Evolutionary conservation across 2,888 invertebrate genomes (phyloP).

Genomic region (Opisthograptis luteolata): DNA sequence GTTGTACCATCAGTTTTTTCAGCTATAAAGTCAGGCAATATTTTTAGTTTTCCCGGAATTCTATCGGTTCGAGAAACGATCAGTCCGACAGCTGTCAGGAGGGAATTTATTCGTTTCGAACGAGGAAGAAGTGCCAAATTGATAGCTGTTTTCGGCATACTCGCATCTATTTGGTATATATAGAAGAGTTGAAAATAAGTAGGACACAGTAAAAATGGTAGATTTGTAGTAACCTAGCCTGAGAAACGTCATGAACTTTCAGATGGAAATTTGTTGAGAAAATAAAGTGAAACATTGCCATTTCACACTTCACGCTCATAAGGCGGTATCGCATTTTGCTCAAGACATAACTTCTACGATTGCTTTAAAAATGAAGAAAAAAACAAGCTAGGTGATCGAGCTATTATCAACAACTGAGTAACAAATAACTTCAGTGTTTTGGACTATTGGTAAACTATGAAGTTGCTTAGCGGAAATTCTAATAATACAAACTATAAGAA

Average conservation of each 20-base stretch:
- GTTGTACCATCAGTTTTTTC: background rate
- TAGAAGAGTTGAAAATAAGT: slow-evolving; percentile 1
- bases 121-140: slow-evolving; percentile 29
- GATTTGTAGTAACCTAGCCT: background rate
- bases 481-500: too few species aligned
- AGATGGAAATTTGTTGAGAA: slow-evolving; percentile 8
- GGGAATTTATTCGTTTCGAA: slow-evolving; percentile 32
- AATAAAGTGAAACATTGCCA: slow-evolving; percentile 13
- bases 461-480: too few species aligned
- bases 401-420: too few species aligned
- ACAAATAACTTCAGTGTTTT: too few species aligned
- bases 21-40: slow-evolving; percentile 19
- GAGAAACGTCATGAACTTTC: background rate
- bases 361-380: too few species aligned
- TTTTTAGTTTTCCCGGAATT: slow-evolving; percentile 34
- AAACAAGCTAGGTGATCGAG: too few species aligned
- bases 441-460: too few species aligned
- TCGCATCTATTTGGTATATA: slow-evolving; percentile 2
- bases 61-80: slow-evolving; percentile 35
- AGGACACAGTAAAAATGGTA: background rate
- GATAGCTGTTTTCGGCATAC: slow-evolving; percentile 28
- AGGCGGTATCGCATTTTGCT: slow-evolving; percentile 8
- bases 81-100: slow-evolving; percentile 29
- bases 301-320: slow-evolving; percentile 19
- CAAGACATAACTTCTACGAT: too few species aligned